Evolutionary conservation across 2,797 vertebrate species (phyloP).

Genomic region (Coracias cyanogaster): DNA sequence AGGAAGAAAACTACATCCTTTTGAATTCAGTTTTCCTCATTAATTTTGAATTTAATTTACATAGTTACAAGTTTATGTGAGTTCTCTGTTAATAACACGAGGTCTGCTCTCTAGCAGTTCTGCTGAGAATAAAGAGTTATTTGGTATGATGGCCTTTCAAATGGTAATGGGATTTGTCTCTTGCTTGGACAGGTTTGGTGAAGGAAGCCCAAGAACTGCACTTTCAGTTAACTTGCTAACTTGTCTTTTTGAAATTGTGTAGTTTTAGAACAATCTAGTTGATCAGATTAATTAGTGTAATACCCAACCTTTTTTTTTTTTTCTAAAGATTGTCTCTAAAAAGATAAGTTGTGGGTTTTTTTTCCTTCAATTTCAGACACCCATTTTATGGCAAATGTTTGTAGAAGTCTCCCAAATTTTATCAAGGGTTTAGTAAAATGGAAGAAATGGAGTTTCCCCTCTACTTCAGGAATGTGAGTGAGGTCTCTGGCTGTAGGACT

Average conservation of each 20-base stretch:
- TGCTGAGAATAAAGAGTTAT: neutral
- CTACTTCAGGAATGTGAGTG: neutral
- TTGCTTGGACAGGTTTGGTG: neutral
- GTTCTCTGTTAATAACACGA: neutral
- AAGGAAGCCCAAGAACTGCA: neutral
- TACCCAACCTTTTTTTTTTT: neutral
- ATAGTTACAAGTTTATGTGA: neutral
- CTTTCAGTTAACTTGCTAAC: neutral
- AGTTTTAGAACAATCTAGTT: neutral
- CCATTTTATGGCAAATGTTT: neutral
- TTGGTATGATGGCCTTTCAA: neutral
- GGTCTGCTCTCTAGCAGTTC: neutral
- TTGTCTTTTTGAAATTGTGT: neutral
- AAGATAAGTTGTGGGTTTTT: neutral
- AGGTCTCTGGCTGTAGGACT: neutral
- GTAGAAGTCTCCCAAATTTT: neutral
- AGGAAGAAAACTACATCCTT: neutral
- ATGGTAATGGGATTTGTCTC: neutral
- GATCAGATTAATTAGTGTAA: neutral
- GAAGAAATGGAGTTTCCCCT: neutral
- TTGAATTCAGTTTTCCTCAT: neutral
- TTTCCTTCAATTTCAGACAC: neutral
- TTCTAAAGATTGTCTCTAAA: neutral
- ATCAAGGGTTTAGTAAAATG: neutral
- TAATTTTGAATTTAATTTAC: neutral